Percentiles rank a stretch among this genome's conserved stretches.
These are phyloP conservation scores for Drosophila buzzatii DNA, from an alignment of 2,888 invertebrate genomes.

Conservation along the genomic window DNA sequence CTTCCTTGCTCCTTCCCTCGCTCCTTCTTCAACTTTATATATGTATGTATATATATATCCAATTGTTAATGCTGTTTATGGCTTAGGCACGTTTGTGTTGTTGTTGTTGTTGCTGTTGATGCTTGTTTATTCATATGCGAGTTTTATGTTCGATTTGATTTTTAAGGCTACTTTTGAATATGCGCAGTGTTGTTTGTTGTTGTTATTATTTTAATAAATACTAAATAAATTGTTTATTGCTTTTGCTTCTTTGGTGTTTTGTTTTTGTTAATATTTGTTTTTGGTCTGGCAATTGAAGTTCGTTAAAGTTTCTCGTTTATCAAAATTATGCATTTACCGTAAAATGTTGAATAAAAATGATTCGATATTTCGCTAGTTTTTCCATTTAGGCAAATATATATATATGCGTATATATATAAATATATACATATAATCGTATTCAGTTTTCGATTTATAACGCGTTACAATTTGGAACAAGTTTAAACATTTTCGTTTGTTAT, in stretches of 20 bases:
- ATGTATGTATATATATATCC: neutral
- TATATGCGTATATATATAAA: neutral
- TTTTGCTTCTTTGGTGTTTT: constrained; percentile 31
- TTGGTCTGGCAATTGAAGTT: constrained; percentile 44
- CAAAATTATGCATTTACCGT: constrained; percentile 4
- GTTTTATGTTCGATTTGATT: constrained; percentile 45
- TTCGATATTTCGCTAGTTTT: constrained; percentile 21
- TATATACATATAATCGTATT: neutral
- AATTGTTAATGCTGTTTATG: constrained; percentile 44
- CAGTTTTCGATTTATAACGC: constrained; percentile 12
- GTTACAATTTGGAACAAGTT: neutral
- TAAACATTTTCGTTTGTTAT: neutral
- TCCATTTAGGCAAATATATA: constrained; percentile 9
- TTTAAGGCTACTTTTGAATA: constrained; percentile 41
- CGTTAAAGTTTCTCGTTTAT: constrained; percentile 12
- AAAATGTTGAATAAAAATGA: constrained; percentile 16
- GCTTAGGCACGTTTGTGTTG: constrained; percentile 73
- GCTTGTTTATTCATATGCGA: constrained; percentile 24
- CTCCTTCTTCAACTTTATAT: neutral
- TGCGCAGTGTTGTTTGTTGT: constrained; percentile 42
- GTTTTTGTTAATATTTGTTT: constrained; percentile 17
- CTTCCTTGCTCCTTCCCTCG: neutral
- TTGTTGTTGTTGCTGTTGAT: constrained; percentile 14
- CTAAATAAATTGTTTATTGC: constrained; percentile 29
- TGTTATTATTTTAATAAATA: constrained; percentile 5